Base-by-base conservation (phyloP, 2,797 vertebrate genomes). In the Anolis apletophallus region DNA sequence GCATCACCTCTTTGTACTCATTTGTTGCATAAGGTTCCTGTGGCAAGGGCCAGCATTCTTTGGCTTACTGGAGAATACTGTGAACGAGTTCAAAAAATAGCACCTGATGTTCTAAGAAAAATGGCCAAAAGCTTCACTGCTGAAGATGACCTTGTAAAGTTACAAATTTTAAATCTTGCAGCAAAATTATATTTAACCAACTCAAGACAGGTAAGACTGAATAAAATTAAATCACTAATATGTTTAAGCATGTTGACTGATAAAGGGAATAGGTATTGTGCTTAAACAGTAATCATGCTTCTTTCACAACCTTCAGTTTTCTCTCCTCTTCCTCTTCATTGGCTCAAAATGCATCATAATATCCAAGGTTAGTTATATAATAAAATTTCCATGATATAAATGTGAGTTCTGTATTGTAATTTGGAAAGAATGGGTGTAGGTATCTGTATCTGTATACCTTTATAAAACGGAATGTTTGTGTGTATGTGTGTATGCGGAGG, bases 61-160 rank as follows among this genome's bases (percentile, higher is more conserved):
- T 99, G 98, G 98, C 96, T 99, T 90, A 99, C 98, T 5, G 98
- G 99, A 0, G 99, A 99, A 92, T 99, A 99, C 94, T 99, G 98
- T 79, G 99, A 99, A 89, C 93, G 97, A 77, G 98, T 99, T 89
- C 98, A 98, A 8, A 99, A 98, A 95, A 99, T 99, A 0, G 98
- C 99, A 2, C 99, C 99, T 1, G 98, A 99, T 90, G 98, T 99
- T 34, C 96, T 99, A 78, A 97, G 99, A 59, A 99, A 99, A 94
- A 97, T 97, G 94, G 98, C 98, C 29, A 99, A 99, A 96, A 97
- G 88, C 59, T 99, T 99, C 95, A 99, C 97, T 0, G 95, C 87
- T 0, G 98, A 99, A 94, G 98, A 99, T 1, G 98, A 99, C 93
- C 98, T 99, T 34, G 99, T 99, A 32, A 99, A 99, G 93, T 88